Percentiles rank a stretch among this genome's conserved stretches.
phyloP scores from a whole-genome alignment of 2,888 invertebrate species.

The Teleogryllus oceanicus region DNA sequence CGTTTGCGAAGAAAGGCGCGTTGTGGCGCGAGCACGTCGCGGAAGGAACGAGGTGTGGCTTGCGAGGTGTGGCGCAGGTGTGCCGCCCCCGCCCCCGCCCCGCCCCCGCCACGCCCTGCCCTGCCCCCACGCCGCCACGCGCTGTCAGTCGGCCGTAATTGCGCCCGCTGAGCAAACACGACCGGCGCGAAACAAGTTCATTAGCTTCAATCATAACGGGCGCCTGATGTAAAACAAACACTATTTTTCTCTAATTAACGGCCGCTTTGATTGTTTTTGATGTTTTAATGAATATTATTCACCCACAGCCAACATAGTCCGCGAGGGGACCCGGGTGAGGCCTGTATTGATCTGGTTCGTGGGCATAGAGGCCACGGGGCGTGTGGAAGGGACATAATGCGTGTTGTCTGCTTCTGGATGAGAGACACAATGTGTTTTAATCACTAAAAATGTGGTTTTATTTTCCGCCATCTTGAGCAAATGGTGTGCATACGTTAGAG shows the following conservation, averaged over 20 bases:
- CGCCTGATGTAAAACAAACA: slow-evolving; percentile 18
- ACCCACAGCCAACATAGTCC: background rate
- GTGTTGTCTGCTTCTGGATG: too few relatives aligned
- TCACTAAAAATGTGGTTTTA: too few relatives aligned
- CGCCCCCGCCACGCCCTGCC: background rate
- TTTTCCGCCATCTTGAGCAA: too few relatives aligned
- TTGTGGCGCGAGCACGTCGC: too few relatives aligned
- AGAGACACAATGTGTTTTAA: too few relatives aligned
- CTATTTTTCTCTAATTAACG: slow-evolving; percentile 18
- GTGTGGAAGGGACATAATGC: too few relatives aligned
- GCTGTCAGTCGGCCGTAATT: background rate
- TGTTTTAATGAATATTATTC: slow-evolving; percentile 18
- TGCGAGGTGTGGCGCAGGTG: too few relatives aligned
- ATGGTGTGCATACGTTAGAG: too few relatives aligned
- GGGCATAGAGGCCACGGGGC: background rate
- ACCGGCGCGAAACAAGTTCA: background rate
- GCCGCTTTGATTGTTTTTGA: slow-evolving; percentile 18
- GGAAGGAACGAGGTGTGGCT: too few relatives aligned
- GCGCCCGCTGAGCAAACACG: background rate
- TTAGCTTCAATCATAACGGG: slow-evolving; percentile 18
- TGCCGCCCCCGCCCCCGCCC: too few relatives aligned
- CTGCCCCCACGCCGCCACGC: background rate
- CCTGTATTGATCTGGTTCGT: background rate
- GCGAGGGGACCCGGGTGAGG: background rate
- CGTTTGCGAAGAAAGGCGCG: too few relatives aligned